Percentiles rank a stretch among this genome's conserved stretches.
Conservation (phyloP, 2,888 invertebrate genomes). For the Brenthis daphne region DNA sequence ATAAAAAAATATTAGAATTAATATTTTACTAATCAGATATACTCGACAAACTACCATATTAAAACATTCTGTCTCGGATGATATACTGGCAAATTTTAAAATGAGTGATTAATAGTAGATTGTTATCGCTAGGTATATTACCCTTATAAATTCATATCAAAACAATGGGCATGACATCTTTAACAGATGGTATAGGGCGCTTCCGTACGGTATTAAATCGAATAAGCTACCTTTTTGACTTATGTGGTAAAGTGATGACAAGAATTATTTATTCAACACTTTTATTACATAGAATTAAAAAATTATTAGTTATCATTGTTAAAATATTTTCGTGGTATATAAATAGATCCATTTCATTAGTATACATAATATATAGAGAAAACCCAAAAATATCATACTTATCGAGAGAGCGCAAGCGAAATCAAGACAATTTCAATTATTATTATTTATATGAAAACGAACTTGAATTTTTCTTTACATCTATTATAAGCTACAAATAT, state of each 20-base stretch:
- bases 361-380: too few relatives aligned
- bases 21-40: neutral
- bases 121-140: conserved; percentile 55
- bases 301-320: too few relatives aligned
- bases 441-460: too few relatives aligned
- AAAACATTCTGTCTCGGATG: neutral
- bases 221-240: conserved; percentile 55
- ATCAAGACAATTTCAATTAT: too few relatives aligned
- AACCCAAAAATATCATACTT: too few relatives aligned
- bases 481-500: too few relatives aligned
- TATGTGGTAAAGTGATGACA: conserved; percentile 46
- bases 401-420: too few relatives aligned
- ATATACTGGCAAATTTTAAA: neutral
- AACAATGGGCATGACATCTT: conserved; percentile 58
- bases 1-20: too few relatives aligned
- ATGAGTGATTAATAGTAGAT: conserved; percentile 41
- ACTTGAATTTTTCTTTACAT: too few relatives aligned
- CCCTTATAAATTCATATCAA: conserved; percentile 60
- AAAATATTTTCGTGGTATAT: too few relatives aligned
- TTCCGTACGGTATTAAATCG: conserved; percentile 60
- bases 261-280: neutral
- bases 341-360: too few relatives aligned
- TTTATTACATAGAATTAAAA: neutral
- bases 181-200: conserved; percentile 49
- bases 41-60: neutral